These are phyloP conservation scores for Picus viridis DNA, from an alignment of 2,797 vertebrate genomes.

Conservation along the genomic window DNA sequence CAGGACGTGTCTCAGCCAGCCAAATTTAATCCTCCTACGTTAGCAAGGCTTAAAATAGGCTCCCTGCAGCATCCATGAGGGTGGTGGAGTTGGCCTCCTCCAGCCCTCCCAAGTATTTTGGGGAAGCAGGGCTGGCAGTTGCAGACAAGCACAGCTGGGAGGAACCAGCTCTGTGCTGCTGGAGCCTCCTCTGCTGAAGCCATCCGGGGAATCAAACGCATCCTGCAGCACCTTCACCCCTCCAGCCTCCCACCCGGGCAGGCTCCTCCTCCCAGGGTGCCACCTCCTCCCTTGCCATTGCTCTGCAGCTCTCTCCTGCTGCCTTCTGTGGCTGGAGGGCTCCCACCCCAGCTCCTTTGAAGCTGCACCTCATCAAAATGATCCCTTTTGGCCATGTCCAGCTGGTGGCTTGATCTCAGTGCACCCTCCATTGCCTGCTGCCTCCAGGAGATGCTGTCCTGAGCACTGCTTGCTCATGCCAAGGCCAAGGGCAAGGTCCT, in stretches of 20 bases:
- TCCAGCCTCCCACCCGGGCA: accelerated
- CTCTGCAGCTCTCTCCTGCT: not conserved
- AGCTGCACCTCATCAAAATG: not conserved
- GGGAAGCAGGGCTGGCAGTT: conserved; percentile 52
- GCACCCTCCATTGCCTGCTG: not conserved
- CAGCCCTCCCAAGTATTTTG: conserved; percentile 65
- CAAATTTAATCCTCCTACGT: conserved; percentile 76
- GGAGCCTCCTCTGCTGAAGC: not conserved
- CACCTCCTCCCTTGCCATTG: not conserved
- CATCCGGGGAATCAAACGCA: not conserved
- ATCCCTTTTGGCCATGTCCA: not conserved
- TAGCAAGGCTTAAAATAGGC: conserved; percentile 73
- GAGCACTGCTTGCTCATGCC: not conserved
- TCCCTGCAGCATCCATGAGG: conserved; percentile 66
- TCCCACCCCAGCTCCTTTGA: not conserved
- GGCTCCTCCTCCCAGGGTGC: not conserved
- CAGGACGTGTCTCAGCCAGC: conserved; percentile 74
- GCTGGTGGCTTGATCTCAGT: accelerated
- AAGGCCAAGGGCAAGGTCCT: no score
- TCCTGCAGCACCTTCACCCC: not conserved
- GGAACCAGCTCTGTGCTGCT: not conserved
- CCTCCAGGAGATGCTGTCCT: not conserved
- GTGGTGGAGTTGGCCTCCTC: conserved; percentile 66
- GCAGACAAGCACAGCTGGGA: conserved; percentile 67
- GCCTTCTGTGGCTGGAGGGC: not conserved